Conservation (phyloP, 1,140 invertebrate species). For the Achatina immaculata region DNA sequence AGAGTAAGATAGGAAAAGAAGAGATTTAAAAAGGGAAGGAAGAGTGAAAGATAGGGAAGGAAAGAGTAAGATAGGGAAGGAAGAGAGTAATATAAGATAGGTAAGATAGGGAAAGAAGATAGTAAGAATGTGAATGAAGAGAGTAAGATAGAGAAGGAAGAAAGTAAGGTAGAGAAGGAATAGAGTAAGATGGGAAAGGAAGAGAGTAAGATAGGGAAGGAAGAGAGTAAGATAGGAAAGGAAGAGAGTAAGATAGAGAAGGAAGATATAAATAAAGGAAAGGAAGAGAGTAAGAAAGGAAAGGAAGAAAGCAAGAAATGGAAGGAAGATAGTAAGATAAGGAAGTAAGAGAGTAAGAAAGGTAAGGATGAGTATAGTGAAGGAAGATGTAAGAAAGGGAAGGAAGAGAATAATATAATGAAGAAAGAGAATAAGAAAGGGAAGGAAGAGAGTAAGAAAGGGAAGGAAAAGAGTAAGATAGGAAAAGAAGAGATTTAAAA, state of each 20-base stretch:
- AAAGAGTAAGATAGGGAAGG: constrained; percentile 5
- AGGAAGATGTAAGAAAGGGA: not conserved
- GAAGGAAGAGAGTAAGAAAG: constrained; percentile 7
- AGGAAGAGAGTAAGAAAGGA: not conserved
- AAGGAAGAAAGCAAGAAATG: not conserved
- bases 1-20: not conserved
- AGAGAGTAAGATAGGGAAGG: not conserved
- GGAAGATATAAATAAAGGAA: not conserved
- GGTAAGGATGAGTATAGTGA: not conserved
- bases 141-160: not conserved
- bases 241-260: not conserved
- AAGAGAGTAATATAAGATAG: not conserved
- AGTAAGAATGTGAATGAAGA: not conserved
- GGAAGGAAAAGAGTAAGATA: constrained; percentile 4
- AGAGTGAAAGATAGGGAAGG: constrained; percentile 9
- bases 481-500: not conserved
- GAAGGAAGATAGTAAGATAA: not conserved
- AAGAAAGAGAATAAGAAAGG: constrained; percentile 9
- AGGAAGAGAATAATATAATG: constrained; percentile 8
- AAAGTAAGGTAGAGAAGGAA: not conserved
- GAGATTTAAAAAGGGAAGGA: not conserved
- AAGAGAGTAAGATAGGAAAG: not conserved
- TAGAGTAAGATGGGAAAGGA: not conserved
- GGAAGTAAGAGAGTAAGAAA: not conserved
- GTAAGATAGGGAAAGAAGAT: not conserved